Evolutionary conservation across 1,140 invertebrate genomes (phyloP).

Genomic region (Lordiphosa clarofinis): DNA sequence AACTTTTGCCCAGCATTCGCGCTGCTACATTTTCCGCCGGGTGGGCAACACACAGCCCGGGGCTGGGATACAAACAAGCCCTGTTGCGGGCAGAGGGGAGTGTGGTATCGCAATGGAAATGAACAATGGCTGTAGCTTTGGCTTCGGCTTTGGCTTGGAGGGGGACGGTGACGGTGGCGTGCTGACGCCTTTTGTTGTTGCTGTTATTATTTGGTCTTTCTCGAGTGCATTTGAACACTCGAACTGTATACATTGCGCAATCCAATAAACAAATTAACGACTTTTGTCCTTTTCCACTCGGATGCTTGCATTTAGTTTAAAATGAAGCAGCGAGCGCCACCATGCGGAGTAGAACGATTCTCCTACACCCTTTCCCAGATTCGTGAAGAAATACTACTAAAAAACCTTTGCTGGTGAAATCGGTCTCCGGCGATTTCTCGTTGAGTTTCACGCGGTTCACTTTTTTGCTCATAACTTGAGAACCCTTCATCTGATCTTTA

Average conservation of each 20-base stretch:
- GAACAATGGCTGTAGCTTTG: constrained; percentile 23
- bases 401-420: too few relatives aligned
- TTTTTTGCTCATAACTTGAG: too few relatives aligned
- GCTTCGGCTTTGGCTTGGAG: not conserved
- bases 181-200: constrained; percentile 31
- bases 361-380: too few relatives aligned
- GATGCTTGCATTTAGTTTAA: constrained; percentile 25
- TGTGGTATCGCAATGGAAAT: constrained; percentile 9
- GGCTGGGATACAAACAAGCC: too few relatives aligned
- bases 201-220: constrained; percentile 45
- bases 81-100: not conserved
- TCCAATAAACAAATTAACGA: constrained; percentile 65
- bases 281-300: constrained; percentile 65
- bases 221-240: constrained; percentile 39
- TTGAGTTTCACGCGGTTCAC: too few relatives aligned
- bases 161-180: constrained; percentile 11
- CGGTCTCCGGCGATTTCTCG: too few relatives aligned
- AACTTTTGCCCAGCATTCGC: too few relatives aligned
- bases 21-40: too few relatives aligned
- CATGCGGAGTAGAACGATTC: too few relatives aligned
- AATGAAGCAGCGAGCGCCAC: not conserved
- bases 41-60: too few relatives aligned
- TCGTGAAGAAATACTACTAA: too few relatives aligned
- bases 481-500: too few relatives aligned
- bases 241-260: constrained; percentile 53